Percentiles rank a stretch among this genome's conserved stretches.
These are phyloP conservation scores for Hemichromis elongatus DNA, from an alignment of 2,113 vertebrate genomes.

Conservation along the genomic window DNA sequence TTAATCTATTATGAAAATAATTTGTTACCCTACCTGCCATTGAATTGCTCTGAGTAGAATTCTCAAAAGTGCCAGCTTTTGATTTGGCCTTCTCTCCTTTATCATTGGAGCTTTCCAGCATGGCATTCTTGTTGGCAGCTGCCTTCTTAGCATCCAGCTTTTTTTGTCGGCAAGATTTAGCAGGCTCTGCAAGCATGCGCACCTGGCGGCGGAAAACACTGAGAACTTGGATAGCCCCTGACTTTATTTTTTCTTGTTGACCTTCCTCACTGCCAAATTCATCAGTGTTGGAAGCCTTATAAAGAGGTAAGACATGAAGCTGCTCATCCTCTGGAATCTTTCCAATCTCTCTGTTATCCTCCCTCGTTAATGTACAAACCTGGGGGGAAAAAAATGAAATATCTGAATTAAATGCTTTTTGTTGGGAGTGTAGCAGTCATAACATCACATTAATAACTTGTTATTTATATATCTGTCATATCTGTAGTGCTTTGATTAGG, in stretches of 20 bases:
- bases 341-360: conserved; percentile 91
- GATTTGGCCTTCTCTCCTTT: conserved; percentile 84
- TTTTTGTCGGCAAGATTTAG: conserved; percentile 91
- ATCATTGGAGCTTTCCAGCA: conserved; percentile 75
- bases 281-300: conserved; percentile 87
- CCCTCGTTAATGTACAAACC: conserved; percentile 94
- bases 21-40: conserved; percentile 60
- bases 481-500: neutral
- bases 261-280: conserved; percentile 89
- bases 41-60: conserved; percentile 28
- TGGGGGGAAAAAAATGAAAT: conserved; percentile 45
- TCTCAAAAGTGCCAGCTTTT: conserved; percentile 78
- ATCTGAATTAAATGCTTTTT: neutral
- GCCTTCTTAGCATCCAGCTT: conserved; percentile 92
- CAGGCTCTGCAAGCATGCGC: conserved; percentile 89
- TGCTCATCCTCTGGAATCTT: conserved; percentile 92
- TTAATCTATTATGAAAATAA: neutral
- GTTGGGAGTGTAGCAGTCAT: neutral
- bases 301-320: conserved; percentile 92
- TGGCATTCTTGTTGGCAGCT: conserved; percentile 81
- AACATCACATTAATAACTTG: neutral
- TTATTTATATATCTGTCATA: neutral
- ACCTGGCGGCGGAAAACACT: conserved; percentile 88
- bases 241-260: conserved; percentile 89
- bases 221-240: conserved; percentile 91